phyloP scores from a whole-genome alignment of 2,113 vertebrate species.

The Engystomops pustulosus region DNA sequence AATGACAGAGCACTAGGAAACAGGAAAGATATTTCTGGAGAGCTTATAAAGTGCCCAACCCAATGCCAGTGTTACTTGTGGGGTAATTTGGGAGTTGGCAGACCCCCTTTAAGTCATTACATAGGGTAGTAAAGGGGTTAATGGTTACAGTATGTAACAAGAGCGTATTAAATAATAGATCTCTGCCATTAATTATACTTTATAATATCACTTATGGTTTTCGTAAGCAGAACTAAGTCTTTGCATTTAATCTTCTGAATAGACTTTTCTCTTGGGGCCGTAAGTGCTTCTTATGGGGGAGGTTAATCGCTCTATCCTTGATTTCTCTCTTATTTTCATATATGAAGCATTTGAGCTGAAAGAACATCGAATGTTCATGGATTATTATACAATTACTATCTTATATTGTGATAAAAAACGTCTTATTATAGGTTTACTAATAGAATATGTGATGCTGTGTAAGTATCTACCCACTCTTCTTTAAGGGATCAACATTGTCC shows the following conservation, averaged over 20 bases:
- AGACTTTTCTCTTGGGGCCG: not conserved
- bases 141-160: not conserved
- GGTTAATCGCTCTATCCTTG: conserved; percentile 33
- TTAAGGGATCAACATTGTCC: not conserved
- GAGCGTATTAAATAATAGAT: not conserved
- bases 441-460: not conserved
- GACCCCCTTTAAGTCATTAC: too few relatives aligned
- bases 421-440: conserved; percentile 15
- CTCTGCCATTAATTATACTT: not conserved
- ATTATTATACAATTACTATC: conserved; percentile 34
- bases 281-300: conserved; percentile 24
- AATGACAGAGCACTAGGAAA: too few relatives aligned
- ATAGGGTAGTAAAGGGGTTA: not conserved
- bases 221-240: not conserved
- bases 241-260: not conserved
- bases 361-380: not conserved
- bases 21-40: too few relatives aligned
- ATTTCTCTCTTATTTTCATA: conserved; percentile 1
- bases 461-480: not conserved
- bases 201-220: not conserved
- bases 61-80: too few relatives aligned
- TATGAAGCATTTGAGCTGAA: not conserved
- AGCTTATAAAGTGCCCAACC: too few relatives aligned
- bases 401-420: conserved; percentile 14
- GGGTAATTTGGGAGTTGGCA: too few relatives aligned